Evolutionary conservation across 2,797 vertebrate genomes (phyloP).

Genomic region (Gymnopithys bicolor): DNA sequence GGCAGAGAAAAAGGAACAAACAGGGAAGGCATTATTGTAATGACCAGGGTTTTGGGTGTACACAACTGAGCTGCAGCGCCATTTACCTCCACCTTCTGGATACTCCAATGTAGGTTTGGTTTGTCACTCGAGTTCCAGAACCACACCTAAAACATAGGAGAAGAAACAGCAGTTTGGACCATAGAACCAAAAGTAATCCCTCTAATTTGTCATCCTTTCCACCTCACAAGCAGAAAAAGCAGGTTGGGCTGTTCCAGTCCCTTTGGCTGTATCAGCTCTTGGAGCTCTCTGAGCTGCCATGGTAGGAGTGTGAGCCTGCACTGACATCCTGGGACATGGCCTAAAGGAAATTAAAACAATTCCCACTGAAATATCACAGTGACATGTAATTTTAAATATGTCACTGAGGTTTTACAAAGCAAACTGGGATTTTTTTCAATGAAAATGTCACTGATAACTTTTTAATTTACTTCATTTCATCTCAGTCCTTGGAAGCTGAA

Average conservation of each 20-base stretch:
- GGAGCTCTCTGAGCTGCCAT: not conserved
- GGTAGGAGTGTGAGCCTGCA: not conserved
- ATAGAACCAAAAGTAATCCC: not conserved
- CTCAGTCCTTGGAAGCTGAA: not conserved
- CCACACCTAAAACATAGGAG: not conserved
- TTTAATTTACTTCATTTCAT: conserved; percentile 45
- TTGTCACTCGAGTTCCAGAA: not conserved
- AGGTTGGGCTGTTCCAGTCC: not conserved
- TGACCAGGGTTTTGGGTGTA: not conserved
- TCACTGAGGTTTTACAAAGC: conserved; percentile 28
- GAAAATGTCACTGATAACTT: conserved; percentile 48
- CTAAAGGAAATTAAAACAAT: not conserved
- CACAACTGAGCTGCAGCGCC: not conserved
- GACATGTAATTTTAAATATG: conserved; percentile 59
- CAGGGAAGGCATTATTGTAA: not conserved
- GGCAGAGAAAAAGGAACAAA: not conserved
- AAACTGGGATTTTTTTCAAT: not conserved
- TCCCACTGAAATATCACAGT: conserved; percentile 8
- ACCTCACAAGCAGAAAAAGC: not conserved
- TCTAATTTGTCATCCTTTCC: not conserved
- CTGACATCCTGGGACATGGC: conserved; percentile 47
- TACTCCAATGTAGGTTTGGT: not conserved
- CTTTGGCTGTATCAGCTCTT: not conserved
- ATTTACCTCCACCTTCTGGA: not conserved
- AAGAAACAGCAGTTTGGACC: not conserved